Conservation (phyloP, 2,888 invertebrate genomes). For the Nomada flava region DNA sequence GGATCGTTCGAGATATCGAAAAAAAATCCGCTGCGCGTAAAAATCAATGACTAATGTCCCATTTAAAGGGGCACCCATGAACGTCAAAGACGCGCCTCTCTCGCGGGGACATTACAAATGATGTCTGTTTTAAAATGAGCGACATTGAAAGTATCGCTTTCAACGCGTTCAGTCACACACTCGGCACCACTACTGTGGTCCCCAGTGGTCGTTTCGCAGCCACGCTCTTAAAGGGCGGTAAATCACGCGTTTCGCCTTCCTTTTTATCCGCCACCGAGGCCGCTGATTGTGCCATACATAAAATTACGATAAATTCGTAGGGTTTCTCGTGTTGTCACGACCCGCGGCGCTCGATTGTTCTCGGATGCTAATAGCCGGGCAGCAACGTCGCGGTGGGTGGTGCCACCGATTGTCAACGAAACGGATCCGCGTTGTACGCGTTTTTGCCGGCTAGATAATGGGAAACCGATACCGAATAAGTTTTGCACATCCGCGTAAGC, state of each 20-base stretch:
- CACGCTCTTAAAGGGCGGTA: conserved; percentile 76
- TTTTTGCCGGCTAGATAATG: background rate
- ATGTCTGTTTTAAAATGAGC: conserved; percentile 53
- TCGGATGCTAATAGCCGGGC: conserved; percentile 70
- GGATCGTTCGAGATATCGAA: background rate
- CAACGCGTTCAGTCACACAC: conserved; percentile 51
- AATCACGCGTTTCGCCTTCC: conserved; percentile 77
- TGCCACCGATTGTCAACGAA: conserved; percentile 72
- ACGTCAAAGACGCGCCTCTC: background rate
- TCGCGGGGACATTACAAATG: conserved; percentile 39
- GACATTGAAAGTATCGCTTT: conserved; percentile 63
- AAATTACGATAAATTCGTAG: conserved; percentile 82
- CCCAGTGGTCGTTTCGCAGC: conserved; percentile 31
- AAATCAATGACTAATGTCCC: conserved; percentile 3
- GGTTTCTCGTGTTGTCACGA: conserved; percentile 74
- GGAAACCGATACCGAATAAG: background rate
- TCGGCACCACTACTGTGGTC: conserved; percentile 48
- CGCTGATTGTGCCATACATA: conserved; percentile 83
- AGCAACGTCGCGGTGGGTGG: conserved; percentile 76
- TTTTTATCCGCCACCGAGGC: conserved; percentile 74
- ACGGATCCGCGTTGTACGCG: conserved; percentile 19
- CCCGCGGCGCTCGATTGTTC: conserved; percentile 78
- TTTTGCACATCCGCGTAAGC: background rate
- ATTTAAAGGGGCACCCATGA: background rate
- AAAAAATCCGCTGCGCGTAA: too few relatives aligned